Evolutionary conservation across 1,140 invertebrate species (phyloP), one percentile per base, ranked within the genome.

Genomic region (Aleiodes sp.): DNA sequence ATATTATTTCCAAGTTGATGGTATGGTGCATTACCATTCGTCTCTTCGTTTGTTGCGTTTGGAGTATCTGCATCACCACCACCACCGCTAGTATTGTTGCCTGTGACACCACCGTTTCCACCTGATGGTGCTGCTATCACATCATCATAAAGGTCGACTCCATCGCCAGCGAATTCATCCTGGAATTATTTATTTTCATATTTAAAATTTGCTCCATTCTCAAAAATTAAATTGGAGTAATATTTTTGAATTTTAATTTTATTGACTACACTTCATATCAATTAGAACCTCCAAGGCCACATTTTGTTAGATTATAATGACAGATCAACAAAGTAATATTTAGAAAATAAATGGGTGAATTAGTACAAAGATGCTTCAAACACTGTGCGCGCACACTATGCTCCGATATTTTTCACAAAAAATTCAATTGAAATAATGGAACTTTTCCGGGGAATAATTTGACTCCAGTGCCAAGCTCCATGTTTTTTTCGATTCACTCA

Each of bases 91-190:
- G 79, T 79, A 29, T 83, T 84, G 24, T 76, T 75, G 9, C 77
- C 77, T 4, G 82, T 78, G 2, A 80, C 80, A 24, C 83, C 82
- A 4, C 82, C 81, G 75, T 85, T 85, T 29, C 82, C 82, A 66
- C 83, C 82, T 24, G 91, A 87, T 33, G 93, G 91, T 6, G 94
- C 91, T 37, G 95, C 92, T 75, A 97, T 94, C 35, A 98, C 96
- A 88, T 98, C 96, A 86, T 98, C 96, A 83, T 98, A 98, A n/a
- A 98, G 88, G 88, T 98, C 96, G 37, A 95, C 94, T 75, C 93
- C 94, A 76, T 95, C 94, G 56, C 90, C 92, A 71, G 89, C 91
- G 84, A 94, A 94, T 77, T 95, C 94, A 80, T 95, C 93, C 92
- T 95, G 83, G 71, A 86, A 84, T 29, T n/a, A n/a, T n/a, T n/a